Evolutionary conservation across 2,113 vertebrate species (phyloP).

Genomic region (Lucifuga dentata): DNA sequence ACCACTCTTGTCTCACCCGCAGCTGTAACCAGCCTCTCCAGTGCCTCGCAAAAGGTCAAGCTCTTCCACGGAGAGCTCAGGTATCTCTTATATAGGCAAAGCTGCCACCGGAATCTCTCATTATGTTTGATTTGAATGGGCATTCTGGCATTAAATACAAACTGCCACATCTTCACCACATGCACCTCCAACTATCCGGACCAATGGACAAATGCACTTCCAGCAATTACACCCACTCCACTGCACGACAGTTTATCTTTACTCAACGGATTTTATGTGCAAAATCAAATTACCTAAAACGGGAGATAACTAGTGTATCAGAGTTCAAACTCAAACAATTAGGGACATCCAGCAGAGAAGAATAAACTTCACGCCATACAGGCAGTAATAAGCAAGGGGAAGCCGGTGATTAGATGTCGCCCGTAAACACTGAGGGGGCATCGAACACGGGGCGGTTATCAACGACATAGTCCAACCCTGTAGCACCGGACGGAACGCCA

Average conservation of each 20-base stretch:
- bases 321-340: slow-evolving; percentile 67
- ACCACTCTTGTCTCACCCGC: slow-evolving; percentile 83
- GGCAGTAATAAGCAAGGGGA: slow-evolving; percentile 39
- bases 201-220: slow-evolving; percentile 42
- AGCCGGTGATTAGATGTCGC: slow-evolving; percentile 45
- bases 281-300: slow-evolving; percentile 54
- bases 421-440: slow-evolving; percentile 54
- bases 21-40: slow-evolving; percentile 84
- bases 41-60: slow-evolving; percentile 85
- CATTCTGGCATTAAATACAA: slow-evolving; percentile 38
- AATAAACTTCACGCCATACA: slow-evolving; percentile 52
- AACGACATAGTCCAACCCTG: slow-evolving; percentile 42
- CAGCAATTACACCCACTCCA: slow-evolving; percentile 38
- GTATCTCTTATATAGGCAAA: slow-evolving; percentile 45
- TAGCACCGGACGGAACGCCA: slow-evolving; percentile 41
- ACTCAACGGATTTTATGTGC: slow-evolving; percentile 31
- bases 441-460: slow-evolving; percentile 38
- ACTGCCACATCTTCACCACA: slow-evolving; percentile 2
- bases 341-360: slow-evolving; percentile 28
- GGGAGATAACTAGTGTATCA: slow-evolving; percentile 40
- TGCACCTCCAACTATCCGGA: slow-evolving; percentile 24
- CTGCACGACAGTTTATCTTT: slow-evolving; percentile 50
- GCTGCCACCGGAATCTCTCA: slow-evolving; percentile 31
- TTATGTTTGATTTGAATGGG: slow-evolving; percentile 51
- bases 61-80: slow-evolving; percentile 68